Evolutionary conservation across 1,140 invertebrate genomes (phyloP).

Genomic region (Heliconius himera): DNA sequence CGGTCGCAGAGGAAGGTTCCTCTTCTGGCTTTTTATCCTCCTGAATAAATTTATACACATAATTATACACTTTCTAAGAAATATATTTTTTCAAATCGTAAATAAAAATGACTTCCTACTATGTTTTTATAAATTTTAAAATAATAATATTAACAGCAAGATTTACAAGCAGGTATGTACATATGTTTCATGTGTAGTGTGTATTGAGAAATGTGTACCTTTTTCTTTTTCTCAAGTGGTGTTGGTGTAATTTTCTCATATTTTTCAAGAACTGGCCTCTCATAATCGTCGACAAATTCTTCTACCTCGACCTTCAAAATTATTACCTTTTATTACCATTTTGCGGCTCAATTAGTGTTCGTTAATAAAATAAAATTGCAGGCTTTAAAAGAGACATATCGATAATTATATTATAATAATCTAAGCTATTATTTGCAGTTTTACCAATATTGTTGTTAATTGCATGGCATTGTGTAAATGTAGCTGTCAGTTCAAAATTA

Average conservation of each 20-base stretch:
- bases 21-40: constrained; percentile 71
- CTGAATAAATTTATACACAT: constrained; percentile 50
- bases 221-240: constrained; percentile 68
- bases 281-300: constrained; percentile 84
- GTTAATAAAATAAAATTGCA: not conserved
- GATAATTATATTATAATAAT: not conserved
- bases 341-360: not conserved
- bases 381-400: not conserved
- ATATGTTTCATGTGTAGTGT: not conserved
- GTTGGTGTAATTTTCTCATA: constrained; percentile 82
- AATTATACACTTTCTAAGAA: not conserved
- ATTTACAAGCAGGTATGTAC: not conserved
- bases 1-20: constrained; percentile 63
- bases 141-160: not conserved
- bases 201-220: constrained; percentile 41
- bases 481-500: not conserved
- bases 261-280: constrained; percentile 86
- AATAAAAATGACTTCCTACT: too few species aligned
- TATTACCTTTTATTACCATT: not conserved
- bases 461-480: not conserved
- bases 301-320: constrained; percentile 80
- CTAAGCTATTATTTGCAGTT: not conserved
- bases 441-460: not conserved
- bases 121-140: not conserved
- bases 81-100: not conserved